Evolutionary conservation across 1,140 invertebrate species (phyloP), one percentile per base, ranked within the genome.

Genomic region (Uloborus diversus): DNA sequence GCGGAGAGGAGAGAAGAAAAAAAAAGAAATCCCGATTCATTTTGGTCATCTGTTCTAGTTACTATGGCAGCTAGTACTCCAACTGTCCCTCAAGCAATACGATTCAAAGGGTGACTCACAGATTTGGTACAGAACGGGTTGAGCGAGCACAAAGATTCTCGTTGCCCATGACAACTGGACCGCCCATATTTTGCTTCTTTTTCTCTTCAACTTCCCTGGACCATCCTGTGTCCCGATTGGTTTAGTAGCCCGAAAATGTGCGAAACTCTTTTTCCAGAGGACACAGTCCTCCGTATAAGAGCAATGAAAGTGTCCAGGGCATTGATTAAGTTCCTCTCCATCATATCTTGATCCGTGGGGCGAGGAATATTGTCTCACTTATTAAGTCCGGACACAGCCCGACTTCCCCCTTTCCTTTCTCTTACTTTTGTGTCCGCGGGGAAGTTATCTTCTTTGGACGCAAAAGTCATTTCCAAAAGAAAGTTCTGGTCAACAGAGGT

Each of bases 241-340:
- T 73, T 73, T 73, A 73, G 32, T 61, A 33, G 47, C 33, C 35
- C 25, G 56, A 73, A 73, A 73, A 57, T 70, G 68, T 37, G 53
- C 53, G 14, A 25, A 56, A 73, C 7, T 14, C 69, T 73, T 73
- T 73, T 73, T 61, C 69, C 23, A 56, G 69, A 37, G 69, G 49
- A n/a, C n/a, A n/a, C n/a, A n/a, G n/a, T 27, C 51, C 1, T 33
- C n/a, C n/a, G 13, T 9, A 32, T n/a, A 68, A 68, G 42, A 68
- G 51, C 30, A 35, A 70, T 70, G 68, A 70, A 57, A 70, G 30
- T 70, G 53, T 70, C 68, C 32, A 4, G 57, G 47, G 68, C 69
- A 73, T 73, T 73, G 69, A 73, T 73, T 73, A 73, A 73, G 69
- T 73, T 73, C 33, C 69, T 42, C 69, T 73, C 69, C 69, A 61